These are phyloP conservation scores for Catajapyx aquilonaris DNA, from an alignment of 1,140 invertebrate genomes.

Conservation along the genomic window DNA sequence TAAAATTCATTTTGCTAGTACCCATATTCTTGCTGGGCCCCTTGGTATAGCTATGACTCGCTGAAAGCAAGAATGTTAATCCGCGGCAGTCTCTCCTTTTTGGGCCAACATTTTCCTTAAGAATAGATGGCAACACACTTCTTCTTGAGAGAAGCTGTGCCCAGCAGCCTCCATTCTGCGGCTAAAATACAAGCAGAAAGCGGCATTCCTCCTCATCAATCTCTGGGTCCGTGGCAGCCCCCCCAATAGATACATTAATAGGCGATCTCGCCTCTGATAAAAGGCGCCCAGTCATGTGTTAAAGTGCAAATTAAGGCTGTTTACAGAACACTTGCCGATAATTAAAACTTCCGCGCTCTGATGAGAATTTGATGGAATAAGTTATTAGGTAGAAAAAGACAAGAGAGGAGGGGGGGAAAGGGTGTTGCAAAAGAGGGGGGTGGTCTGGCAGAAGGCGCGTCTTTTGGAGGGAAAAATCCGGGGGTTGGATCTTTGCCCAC, in stretches of 20 bases:
- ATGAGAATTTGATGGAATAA: slow-evolving; percentile 9
- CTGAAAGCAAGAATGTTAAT: too few species aligned
- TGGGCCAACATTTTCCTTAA: too few species aligned
- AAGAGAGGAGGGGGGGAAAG: neutral
- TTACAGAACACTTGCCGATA: slow-evolving; percentile 1
- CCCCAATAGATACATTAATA: slow-evolving; percentile 4
- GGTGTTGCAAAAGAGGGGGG: neutral
- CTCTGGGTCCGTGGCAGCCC: slow-evolving; percentile 1
- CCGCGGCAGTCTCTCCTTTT: too few species aligned
- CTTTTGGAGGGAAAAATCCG: too few species aligned
- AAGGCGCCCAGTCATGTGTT: slow-evolving; percentile 3
- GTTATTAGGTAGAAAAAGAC: slow-evolving; percentile 5
- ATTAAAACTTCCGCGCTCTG: slow-evolving; percentile 1
- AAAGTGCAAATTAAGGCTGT: slow-evolving; percentile 5
- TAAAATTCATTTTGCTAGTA: too few species aligned
- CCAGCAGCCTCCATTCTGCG: too few species aligned
- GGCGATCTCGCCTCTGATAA: slow-evolving; percentile 1
- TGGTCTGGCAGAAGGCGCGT: neutral
- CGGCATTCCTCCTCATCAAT: slow-evolving; percentile 4
- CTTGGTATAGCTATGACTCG: too few species aligned
- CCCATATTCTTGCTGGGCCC: too few species aligned
- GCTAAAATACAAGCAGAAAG: too few species aligned
- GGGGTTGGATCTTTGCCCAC: neutral
- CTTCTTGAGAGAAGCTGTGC: too few species aligned
- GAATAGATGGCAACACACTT: too few species aligned